Evolutionary conservation across 2,797 vertebrate genomes (phyloP).

Genomic region (Muscicapa striata): DNA sequence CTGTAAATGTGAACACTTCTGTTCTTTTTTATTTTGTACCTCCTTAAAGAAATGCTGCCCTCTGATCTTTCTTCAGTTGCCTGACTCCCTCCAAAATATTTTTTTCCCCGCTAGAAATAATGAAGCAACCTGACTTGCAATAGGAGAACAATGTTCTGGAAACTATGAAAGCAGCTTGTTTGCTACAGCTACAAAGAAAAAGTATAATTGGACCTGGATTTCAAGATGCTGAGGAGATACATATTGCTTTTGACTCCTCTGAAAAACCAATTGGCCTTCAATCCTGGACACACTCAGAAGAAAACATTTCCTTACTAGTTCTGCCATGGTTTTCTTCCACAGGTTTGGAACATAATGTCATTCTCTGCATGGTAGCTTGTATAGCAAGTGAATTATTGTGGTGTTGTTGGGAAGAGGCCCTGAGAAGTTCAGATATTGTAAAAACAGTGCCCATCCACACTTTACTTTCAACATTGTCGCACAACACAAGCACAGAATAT

Average conservation of each 20-base stretch:
- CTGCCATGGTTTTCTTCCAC: neutral
- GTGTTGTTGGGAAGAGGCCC: neutral
- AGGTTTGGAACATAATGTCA: neutral
- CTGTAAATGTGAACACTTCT: neutral
- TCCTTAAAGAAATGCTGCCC: neutral
- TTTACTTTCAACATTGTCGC: neutral
- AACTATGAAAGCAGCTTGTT: neutral
- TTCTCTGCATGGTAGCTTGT: neutral
- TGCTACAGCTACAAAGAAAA: conserved; percentile 33
- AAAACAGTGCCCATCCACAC: neutral
- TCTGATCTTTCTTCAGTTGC: neutral
- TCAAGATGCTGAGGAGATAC: conserved; percentile 49
- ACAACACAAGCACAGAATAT: neutral
- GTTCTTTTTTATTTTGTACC: neutral
- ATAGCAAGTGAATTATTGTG: neutral
- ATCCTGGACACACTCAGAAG: conserved; percentile 4
- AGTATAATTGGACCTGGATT: neutral
- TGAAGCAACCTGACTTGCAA: conserved; percentile 43
- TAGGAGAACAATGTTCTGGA: conserved; percentile 7
- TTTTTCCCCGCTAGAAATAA: conserved; percentile 24
- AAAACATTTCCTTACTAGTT: conserved; percentile 4
- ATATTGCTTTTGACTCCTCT: neutral
- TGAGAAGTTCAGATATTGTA: neutral
- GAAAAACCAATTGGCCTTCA: conserved; percentile 32
- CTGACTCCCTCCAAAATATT: neutral